Conservation (phyloP, 2,113 vertebrate genomes). For the Nansenia antarctica region DNA sequence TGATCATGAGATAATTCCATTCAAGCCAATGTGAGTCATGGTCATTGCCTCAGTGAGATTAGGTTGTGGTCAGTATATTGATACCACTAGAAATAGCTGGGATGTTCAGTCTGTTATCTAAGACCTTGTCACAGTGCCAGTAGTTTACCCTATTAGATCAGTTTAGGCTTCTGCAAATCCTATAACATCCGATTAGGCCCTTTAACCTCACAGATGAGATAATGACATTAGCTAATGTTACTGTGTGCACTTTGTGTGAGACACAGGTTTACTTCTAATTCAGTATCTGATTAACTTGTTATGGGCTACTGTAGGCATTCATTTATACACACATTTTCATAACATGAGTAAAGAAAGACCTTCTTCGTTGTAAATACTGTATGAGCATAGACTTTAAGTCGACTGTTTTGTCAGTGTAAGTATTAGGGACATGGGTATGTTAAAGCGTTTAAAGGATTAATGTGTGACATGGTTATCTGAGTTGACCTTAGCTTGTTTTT, state of each 20-base stretch:
- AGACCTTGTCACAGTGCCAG: constrained; percentile 63
- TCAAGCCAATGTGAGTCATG: not conserved
- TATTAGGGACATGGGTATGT: constrained; percentile 6
- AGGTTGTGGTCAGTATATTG: constrained; percentile 51
- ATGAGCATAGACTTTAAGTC: constrained; percentile 12
- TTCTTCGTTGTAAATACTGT: constrained; percentile 13
- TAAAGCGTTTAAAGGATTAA: constrained; percentile 14
- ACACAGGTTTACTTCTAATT: constrained; percentile 38
- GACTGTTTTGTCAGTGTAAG: constrained; percentile 7
- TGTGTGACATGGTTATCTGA: constrained; percentile 39
- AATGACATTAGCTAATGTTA: constrained; percentile 78
- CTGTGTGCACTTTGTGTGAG: constrained; percentile 54
- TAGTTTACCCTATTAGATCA: constrained; percentile 70
- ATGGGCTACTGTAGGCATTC: constrained; percentile 23
- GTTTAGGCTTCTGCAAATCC: constrained; percentile 74
- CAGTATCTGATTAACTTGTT: constrained; percentile 27
- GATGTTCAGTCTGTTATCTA: constrained; percentile 49
- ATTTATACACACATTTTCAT: not conserved
- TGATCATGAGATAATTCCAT: not conserved
- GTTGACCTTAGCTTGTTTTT: constrained; percentile 25
- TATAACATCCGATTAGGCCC: constrained; percentile 74
- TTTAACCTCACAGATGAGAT: constrained; percentile 73
- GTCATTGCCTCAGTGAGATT: constrained; percentile 20
- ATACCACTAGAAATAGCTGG: constrained; percentile 55
- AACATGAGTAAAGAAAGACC: constrained; percentile 8